Evolutionary conservation across 1,140 invertebrate genomes (phyloP).

Genomic region (Drosophila tristis): DNA sequence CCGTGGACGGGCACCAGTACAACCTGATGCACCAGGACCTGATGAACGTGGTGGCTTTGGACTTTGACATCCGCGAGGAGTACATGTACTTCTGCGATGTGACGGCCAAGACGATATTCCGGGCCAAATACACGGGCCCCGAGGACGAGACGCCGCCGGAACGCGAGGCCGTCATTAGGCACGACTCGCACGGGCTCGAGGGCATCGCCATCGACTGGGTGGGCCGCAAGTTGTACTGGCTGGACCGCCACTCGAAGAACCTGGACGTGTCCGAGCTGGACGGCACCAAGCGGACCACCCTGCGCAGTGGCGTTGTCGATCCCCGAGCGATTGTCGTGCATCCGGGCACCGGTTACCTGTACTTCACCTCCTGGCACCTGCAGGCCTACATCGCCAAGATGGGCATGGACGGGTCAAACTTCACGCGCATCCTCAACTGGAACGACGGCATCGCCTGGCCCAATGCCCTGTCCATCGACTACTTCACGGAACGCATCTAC

Average conservation of each 20-base stretch:
- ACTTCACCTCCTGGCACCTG: conserved; percentile 98
- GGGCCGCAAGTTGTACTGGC: conserved; percentile 97
- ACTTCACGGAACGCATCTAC: conserved; percentile 96
- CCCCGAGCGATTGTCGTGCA: conserved; percentile 97
- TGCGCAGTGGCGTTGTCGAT: conserved; percentile 94
- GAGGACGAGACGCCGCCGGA: conserved; percentile 82
- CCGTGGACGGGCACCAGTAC: conserved; percentile 93
- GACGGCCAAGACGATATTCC: conserved; percentile 95
- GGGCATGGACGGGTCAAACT: conserved; percentile 98
- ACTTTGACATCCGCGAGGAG: conserved; percentile 94
- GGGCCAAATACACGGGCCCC: conserved; percentile 86
- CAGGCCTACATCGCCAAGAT: conserved; percentile 99
- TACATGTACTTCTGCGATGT: conserved; percentile 98
- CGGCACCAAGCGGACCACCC: conserved; percentile 94
- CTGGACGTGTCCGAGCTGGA: conserved; percentile 96
- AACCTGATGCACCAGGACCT: conserved; percentile 97
- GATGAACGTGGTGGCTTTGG: conserved; percentile 97
- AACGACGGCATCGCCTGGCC: conserved; percentile 99
- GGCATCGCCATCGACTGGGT: conserved; percentile 99
- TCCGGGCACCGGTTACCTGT: conserved; percentile 96
- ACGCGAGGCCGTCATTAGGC: conserved; percentile 94
- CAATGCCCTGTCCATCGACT: conserved; percentile 98
- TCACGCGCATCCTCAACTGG: conserved; percentile 94
- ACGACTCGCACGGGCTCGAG: conserved; percentile 97
- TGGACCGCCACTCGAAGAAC: conserved; percentile 98